A percentile compares a stretch with the other conserved stretches of the same genome.
Conservation (phyloP, 2,113 vertebrate genomes). For the Cheirogaleus medius region DNA sequence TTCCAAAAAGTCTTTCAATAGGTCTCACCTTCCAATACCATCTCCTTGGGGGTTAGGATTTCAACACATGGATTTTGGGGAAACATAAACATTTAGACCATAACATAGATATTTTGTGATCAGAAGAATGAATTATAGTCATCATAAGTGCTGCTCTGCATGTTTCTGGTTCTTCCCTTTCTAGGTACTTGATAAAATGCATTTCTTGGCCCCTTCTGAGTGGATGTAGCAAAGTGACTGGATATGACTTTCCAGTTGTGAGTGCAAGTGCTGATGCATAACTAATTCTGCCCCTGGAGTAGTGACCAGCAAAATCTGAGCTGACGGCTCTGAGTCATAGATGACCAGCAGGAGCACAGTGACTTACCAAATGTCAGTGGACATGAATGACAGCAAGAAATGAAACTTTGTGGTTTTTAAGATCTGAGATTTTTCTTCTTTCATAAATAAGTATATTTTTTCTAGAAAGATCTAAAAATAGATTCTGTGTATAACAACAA, state of each 20-base stretch:
- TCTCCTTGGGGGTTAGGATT: not conserved
- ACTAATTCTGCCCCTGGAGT: not conserved
- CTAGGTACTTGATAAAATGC: accelerated
- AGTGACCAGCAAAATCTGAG: not conserved
- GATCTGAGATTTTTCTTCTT: not conserved
- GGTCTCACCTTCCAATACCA: not conserved
- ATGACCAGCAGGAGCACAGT: not conserved
- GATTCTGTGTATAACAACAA: not conserved
- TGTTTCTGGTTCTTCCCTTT: not conserved
- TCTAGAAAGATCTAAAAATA: not conserved
- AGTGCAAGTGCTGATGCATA: not conserved
- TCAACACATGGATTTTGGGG: not conserved
- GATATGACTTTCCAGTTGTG: not conserved
- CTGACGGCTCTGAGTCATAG: not conserved
- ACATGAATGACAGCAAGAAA: not conserved
- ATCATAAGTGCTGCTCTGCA: not conserved
- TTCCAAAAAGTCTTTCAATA: not conserved
- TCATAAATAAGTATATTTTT: not conserved
- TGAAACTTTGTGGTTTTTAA: not conserved
- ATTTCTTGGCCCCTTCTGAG: not conserved
- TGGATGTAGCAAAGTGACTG: not conserved
- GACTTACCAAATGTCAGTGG: not conserved
- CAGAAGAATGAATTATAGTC: not conserved
- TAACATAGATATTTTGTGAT: not conserved
- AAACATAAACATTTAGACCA: too few relatives aligned